Base-by-base conservation (phyloP, 2,113 vertebrate species). In the Alethe castanea region DNA sequence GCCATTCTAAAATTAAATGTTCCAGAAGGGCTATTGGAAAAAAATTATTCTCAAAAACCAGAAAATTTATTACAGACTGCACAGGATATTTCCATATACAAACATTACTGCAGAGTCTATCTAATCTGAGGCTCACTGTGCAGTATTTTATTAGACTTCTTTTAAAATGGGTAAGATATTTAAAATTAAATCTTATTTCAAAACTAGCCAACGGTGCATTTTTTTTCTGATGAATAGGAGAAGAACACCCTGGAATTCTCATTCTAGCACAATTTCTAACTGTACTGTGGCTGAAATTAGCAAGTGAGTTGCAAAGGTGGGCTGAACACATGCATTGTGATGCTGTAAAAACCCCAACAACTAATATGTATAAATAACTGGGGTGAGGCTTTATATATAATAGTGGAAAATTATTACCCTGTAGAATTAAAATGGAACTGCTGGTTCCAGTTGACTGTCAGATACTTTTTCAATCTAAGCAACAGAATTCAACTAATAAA, bases 401-500 rank as follows among this genome's bases (percentile, higher is more conserved):
- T 42, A 90, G 77, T 71, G 86, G 85, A 96, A 95, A 93, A 94
- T 90, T 73, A 95, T 81, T 94, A 77, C 94, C 69, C 88, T 48
- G 80, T 66, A 80, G 93, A 93, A 96, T 95, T 92, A 88, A 90
- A 93, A 88, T 92, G 88, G 64, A 91, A 88, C 88, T 93, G 82
- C 76, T 94, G 86, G 86, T 96, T 94, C 90, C 88, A 92, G 69
- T 81, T 88, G 72, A 88, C 85, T 60, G 61, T 96, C 92, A 90
- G 86, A 69, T 72, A 91, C 56, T 92, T 95, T 94, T 93, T 96
- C 94, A 94, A 93, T 83, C 79, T 78, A 92, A 57, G 69, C 76
- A 93, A 90, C 61, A 94, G 40, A 90, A 94, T 74, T 84, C 88
- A 86, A 88, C 81, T 88, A 92, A 93, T 90, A 96, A 96, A 96